phyloP scores from a whole-genome alignment of 1,140 invertebrate genomes.

The Pseudomyrmex gracilis region DNA sequence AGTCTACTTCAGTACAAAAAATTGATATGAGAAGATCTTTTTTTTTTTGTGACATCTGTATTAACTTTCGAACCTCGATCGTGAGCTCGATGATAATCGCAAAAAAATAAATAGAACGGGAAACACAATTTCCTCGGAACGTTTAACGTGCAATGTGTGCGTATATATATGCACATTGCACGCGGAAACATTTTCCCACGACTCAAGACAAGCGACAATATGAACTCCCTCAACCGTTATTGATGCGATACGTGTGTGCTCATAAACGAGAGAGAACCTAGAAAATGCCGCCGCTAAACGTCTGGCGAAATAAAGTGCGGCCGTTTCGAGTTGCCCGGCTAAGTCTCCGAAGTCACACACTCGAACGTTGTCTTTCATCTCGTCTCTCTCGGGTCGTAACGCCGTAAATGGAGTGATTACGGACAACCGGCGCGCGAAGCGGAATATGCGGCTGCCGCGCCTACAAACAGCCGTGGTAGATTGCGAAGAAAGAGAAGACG shows the following conservation, averaged over 20 bases:
- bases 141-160: background rate
- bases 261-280: background rate
- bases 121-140: background rate
- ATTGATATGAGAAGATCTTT: background rate
- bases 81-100: background rate
- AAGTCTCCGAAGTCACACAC: background rate
- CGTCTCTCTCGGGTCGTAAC: slow-evolving; percentile 22
- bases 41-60: background rate
- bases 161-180: background rate
- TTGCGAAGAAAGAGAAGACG: slow-evolving; percentile 32
- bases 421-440: slow-evolving; percentile 10
- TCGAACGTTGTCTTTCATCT: slow-evolving; percentile 8
- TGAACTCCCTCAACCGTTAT: background rate
- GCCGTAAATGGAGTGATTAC: slow-evolving; percentile 56
- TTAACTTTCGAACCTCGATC: background rate
- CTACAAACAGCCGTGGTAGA: slow-evolving; percentile 7
- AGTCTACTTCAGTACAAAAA: background rate
- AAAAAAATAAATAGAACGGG: background rate
- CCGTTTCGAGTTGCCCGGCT: background rate
- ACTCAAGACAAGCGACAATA: slow-evolving; percentile 16
- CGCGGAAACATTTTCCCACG: background rate
- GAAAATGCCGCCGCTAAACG: background rate
- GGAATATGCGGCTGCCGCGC: slow-evolving; percentile 14
- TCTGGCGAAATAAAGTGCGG: background rate
- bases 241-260: background rate